Percentiles rank a stretch among this genome's conserved stretches.
Conservation (phyloP, 2,797 vertebrate species). For the Gambusia yucatana region DNA sequence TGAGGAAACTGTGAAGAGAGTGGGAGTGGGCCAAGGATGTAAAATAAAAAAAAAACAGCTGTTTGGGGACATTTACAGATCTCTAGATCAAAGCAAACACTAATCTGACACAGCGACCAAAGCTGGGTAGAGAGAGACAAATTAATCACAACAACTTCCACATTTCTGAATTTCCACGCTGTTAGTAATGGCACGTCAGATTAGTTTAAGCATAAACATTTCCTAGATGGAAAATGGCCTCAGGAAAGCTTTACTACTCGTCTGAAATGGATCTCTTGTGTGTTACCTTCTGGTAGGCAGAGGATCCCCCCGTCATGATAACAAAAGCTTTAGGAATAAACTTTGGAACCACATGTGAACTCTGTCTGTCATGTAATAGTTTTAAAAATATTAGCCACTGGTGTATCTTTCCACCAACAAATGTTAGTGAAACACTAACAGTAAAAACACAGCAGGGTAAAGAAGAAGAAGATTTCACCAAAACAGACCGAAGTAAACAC, state of each 20-base stretch:
- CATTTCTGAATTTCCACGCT: constrained; percentile 9
- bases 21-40: constrained; percentile 21
- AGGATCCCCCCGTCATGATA: neutral
- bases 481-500: neutral
- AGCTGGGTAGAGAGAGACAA: constrained; percentile 11
- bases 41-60: constrained; percentile 14
- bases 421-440: neutral
- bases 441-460: neutral
- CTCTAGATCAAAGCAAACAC: constrained; percentile 30
- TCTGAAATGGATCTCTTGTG: neutral
- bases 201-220: constrained; percentile 9
- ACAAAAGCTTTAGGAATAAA: neutral
- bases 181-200: constrained; percentile 7
- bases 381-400: neutral
- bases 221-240: neutral
- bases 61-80: constrained; percentile 32
- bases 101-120: constrained; percentile 16
- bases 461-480: neutral
- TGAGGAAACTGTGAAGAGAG: constrained; percentile 20
- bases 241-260: neutral
- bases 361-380: neutral
- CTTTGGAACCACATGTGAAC: no score
- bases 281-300: neutral
- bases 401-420: neutral
- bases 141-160: constrained; percentile 24